Evolutionary conservation across 2,113 vertebrate genomes (phyloP).

Genomic region (Eulemur macaco): DNA sequence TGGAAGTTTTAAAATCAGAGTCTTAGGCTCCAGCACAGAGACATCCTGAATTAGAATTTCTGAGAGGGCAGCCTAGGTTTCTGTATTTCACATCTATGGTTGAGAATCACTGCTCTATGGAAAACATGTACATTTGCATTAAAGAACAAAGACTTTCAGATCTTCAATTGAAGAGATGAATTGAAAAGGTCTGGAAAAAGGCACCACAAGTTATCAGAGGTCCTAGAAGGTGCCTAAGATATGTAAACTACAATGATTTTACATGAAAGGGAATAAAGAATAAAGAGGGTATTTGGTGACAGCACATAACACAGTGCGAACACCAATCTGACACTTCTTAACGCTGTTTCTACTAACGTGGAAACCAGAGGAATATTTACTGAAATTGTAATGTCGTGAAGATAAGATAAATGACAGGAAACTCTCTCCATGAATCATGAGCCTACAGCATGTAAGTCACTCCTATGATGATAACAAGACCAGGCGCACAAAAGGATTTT

Average conservation of each 20-base stretch:
- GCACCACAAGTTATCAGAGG: not conserved
- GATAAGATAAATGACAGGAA: conserved; percentile 10
- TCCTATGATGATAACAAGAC: not conserved
- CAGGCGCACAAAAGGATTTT: not conserved
- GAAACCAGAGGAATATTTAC: not conserved
- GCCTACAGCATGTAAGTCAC: not conserved
- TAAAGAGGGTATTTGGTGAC: not conserved
- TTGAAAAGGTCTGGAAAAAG: not conserved
- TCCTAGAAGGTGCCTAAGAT: not conserved
- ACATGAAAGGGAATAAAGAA: not conserved
- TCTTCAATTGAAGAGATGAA: not conserved
- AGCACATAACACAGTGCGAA: fast-evolving
- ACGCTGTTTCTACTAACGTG: not conserved
- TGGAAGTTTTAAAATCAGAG: not conserved
- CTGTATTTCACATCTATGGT: not conserved
- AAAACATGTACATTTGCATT: not conserved
- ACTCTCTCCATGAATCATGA: not conserved
- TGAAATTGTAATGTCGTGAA: not conserved
- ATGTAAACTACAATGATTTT: not conserved
- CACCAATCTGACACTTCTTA: not conserved
- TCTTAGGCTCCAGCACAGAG: not conserved
- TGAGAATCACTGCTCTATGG: not conserved
- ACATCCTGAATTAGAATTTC: not conserved
- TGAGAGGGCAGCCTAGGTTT: not conserved
- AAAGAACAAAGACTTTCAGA: not conserved